Conservation (phyloP, 2,888 invertebrate genomes). For the Sylvicola fuscatus region DNA sequence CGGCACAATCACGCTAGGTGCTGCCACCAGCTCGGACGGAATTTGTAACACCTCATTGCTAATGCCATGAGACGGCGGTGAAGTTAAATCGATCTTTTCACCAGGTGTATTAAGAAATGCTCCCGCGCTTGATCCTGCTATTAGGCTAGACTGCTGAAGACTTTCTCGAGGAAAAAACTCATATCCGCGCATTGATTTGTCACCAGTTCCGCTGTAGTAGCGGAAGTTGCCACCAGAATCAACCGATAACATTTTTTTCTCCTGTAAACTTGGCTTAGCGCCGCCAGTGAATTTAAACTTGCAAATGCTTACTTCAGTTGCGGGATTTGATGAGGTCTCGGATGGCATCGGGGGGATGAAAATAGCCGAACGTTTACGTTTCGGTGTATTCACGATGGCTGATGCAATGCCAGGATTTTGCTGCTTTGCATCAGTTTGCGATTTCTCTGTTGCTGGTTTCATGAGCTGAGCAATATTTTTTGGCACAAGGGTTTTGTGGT, state of each 20-base stretch:
- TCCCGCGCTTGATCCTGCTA: constrained; percentile 30
- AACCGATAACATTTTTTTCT: constrained; percentile 81
- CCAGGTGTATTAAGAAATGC: constrained; percentile 30
- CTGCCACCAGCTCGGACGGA: constrained; percentile 16
- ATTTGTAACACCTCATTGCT: constrained; percentile 21
- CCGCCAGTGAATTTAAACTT: constrained; percentile 89
- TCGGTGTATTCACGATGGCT: constrained; percentile 26
- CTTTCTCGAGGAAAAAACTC: constrained; percentile 58
- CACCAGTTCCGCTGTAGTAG: constrained; percentile 71
- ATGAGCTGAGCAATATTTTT: constrained; percentile 29
- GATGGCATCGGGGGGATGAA: constrained; percentile 67
- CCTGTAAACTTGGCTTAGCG: constrained; percentile 69
- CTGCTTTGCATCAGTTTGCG: not conserved
- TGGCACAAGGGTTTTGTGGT: constrained; percentile 26
- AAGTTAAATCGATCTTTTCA: constrained; percentile 22
- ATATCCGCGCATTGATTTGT: constrained; percentile 54
- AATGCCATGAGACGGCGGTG: constrained; percentile 20
- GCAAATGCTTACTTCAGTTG: constrained; percentile 75
- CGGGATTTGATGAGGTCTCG: constrained; percentile 52
- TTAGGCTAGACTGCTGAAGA: constrained; percentile 35
- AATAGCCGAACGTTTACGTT: constrained; percentile 61
- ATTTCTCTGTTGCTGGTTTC: constrained; percentile 5
- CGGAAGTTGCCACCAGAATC: constrained; percentile 76
- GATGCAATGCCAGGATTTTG: not conserved
- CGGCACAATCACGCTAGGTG: constrained; percentile 3